phyloP scores from a whole-genome alignment of 1,140 invertebrate genomes.

The Nephotettix cincticeps region DNA sequence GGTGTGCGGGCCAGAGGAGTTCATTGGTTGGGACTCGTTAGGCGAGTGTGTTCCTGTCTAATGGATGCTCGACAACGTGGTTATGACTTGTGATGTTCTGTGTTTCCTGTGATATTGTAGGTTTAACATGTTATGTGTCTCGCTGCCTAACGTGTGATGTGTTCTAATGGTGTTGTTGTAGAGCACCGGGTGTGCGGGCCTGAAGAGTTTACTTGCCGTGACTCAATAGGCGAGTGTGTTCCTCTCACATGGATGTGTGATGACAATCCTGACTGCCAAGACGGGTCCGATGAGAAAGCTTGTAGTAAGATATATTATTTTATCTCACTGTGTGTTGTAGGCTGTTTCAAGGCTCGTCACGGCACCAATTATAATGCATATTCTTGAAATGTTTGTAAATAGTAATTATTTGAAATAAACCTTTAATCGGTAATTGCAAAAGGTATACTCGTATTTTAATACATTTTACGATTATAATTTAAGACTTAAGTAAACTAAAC shows the following conservation, averaged over 20 bases:
- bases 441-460: no score
- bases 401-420: no score
- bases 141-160: background rate
- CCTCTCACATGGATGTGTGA: conserved; percentile 92
- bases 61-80: conserved; percentile 94
- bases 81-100: no score
- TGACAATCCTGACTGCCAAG: conserved; percentile 80
- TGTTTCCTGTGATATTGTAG: no score
- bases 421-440: no score
- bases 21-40: conserved; percentile 72
- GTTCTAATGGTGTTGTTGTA: background rate
- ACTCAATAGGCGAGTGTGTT: conserved; percentile 77
- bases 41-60: conserved; percentile 85
- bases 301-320: conserved; percentile 71
- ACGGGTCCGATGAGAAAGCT: conserved; percentile 83
- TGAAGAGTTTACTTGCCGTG: conserved; percentile 85
- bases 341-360: no score
- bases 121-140: background rate
- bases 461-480: no score
- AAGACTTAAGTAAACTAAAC: no score
- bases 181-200: conserved; percentile 64
- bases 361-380: no score
- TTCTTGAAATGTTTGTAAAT: no score
- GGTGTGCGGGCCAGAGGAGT: conserved; percentile 81
- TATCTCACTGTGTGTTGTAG: no score